Evolutionary conservation across 2,797 vertebrate genomes (phyloP).

Genomic region (Sternarchorhynchus goeldii): DNA sequence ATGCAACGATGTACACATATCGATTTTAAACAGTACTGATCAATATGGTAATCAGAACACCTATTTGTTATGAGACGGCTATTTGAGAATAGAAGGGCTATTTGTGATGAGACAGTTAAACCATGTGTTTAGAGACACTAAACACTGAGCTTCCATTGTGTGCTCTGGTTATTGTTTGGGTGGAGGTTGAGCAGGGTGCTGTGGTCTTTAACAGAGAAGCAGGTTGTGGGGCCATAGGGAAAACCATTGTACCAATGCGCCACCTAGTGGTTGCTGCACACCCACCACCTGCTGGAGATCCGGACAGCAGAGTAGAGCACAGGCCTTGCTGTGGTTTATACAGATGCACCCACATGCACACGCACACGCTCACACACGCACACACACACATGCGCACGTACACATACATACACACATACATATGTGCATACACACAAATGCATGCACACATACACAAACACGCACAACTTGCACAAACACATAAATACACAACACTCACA

Average conservation of each 20-base stretch:
- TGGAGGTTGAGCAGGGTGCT: slow-evolving; percentile 34
- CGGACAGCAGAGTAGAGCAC: neutral
- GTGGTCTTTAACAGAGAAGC: slow-evolving; percentile 22
- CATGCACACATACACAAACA: slow-evolving; percentile 1
- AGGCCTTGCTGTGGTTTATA: neutral
- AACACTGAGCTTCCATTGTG: slow-evolving; percentile 26
- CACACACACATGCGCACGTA: neutral
- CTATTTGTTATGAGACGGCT: too few relatives aligned
- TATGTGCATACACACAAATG: too few relatives aligned
- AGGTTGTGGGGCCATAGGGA: slow-evolving; percentile 40
- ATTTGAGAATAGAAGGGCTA: too few relatives aligned
- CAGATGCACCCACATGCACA: neutral
- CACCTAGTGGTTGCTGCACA: slow-evolving; percentile 83
- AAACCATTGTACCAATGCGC: slow-evolving; percentile 89
- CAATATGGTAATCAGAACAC: too few relatives aligned
- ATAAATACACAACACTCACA: slow-evolving; percentile 1
- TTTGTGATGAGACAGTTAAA: too few relatives aligned
- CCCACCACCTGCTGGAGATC: slow-evolving; percentile 42
- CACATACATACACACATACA: neutral
- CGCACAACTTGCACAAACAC: slow-evolving; percentile 10
- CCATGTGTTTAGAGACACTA: too few relatives aligned
- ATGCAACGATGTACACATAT: neutral
- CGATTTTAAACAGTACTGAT: too few relatives aligned
- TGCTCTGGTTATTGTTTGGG: slow-evolving; percentile 47
- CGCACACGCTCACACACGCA: neutral